Base-by-base conservation (phyloP, 2,888 invertebrate species). In the Suillia variegata region DNA sequence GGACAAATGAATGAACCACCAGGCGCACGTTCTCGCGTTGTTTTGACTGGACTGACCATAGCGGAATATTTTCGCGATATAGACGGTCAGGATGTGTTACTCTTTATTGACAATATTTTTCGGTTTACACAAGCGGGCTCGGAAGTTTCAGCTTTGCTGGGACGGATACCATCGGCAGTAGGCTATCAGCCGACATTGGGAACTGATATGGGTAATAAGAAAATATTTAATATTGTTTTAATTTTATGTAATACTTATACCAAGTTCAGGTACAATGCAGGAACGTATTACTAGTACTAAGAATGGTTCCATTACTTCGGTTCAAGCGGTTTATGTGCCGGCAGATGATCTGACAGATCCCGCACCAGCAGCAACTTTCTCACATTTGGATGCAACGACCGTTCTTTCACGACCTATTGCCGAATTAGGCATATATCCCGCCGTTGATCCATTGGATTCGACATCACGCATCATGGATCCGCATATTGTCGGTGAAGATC, bases 1-100 rank as follows among this genome's bases (percentile, higher is more conserved):
- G 96, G 96, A 50, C 96, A 96, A 85, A 96, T 96, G 96, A 96
- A 97, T 81, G 96, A 97, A 84, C 96, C 96, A 47, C 96, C 96
- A 60, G 96, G 96, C 70, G 96, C 96, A 55, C 91, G 96, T 79
- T 95, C 95, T 71, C 91, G 96, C 80, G 96, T 97, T 50, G 96
- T 95, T 59, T 84, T 97, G 62, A 95, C 96, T 66, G 96, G 96
- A 64, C 84, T 97, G 64, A 94, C 96, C 22, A 94, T 96, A 42
- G 96, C 96, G 38, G 96, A 96, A 81, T 94, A 95, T 80, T 96
- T 96, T 91, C 90, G 96, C 80, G 96, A 97, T 76, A 87, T 91
- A 76, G 95, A 96, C 81, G 96, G 96, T 69, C 96, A 96, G 81
- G 93, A 97, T 83, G 96, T 97, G 80, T 84, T 96, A 76, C 88